These are phyloP conservation scores for Xiphophorus birchmanni DNA, from an alignment of 2,797 vertebrate species.

Conservation along the genomic window DNA sequence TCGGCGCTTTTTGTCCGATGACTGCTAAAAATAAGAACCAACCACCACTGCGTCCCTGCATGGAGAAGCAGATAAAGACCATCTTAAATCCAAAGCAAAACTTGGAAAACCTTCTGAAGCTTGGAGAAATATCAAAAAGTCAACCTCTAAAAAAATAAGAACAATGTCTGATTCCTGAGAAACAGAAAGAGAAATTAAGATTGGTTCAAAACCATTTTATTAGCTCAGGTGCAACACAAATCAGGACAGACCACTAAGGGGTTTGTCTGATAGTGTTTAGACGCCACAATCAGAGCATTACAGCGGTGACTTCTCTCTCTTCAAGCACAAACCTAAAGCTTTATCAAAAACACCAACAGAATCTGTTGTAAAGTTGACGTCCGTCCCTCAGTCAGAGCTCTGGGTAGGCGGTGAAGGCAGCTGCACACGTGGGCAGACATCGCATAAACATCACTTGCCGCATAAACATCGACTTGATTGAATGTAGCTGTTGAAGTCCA, in stretches of 20 bases:
- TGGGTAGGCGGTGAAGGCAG: slow-evolving; percentile 56
- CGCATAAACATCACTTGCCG: slow-evolving; percentile 73
- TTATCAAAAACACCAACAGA: slow-evolving; percentile 36
- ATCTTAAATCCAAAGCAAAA: not conserved
- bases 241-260: not conserved
- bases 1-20: not conserved
- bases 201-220: not conserved
- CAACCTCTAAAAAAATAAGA: not conserved
- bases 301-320: slow-evolving; percentile 28
- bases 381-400: slow-evolving; percentile 34
- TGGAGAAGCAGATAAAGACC: not conserved
- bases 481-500: slow-evolving; percentile 62
- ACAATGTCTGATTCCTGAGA: not conserved
- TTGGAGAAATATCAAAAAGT: not conserved
- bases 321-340: slow-evolving; percentile 14
- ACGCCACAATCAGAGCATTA: slow-evolving; percentile 32
- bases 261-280: slow-evolving; percentile 21
- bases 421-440: slow-evolving; percentile 62
- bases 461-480: slow-evolving; percentile 75
- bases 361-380: slow-evolving; percentile 16
- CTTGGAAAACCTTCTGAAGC: not conserved
- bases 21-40: not conserved
- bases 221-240: not conserved
- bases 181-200: not conserved
- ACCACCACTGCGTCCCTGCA: not conserved